Evolutionary conservation across 2,888 invertebrate species (phyloP), one percentile per base, ranked within the genome.

Genomic region (Lypha dubia): DNA sequence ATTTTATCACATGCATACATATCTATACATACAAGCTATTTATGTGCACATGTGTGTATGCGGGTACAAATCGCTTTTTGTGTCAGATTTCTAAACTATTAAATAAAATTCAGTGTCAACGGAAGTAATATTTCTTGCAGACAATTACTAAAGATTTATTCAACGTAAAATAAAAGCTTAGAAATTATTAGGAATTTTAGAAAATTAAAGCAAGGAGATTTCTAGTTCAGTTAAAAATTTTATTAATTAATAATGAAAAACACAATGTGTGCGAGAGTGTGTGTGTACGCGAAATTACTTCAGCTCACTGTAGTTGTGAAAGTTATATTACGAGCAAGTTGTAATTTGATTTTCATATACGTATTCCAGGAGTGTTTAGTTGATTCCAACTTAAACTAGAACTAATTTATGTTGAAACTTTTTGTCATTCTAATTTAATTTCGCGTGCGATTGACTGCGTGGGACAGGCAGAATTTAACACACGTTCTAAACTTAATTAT

Each of bases 111-210:
- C 90, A 90, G 89, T 89, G 90, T 88, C 90, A 90, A 88, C 89
- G 90, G 90, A 90, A 90, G 87, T 87, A 88, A 88, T 90, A 89
- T 89, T 90, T 90, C 88, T 83, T 70, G 77, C 51, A 83, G 63
- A 65, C 79, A 83, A 79, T 74, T 84, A 79, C 75, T 70, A 74
- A 77, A 84, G 84, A 80, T 68, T 77, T 68, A 63, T 46, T 32
- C 32, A 32, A 20, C n/a, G 41, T 35, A 53, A 35, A 49, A 67
- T 22, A 77, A 46, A 46, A 28, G 28, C 46, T 73, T 13, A 46
- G 11, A 11, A 5, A 68, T 17, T 13, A 65, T 58, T 53, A 41
- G 20, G 24, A 62, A 56, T 51, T 0, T 75, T 70, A 65, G 65
- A 71, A 67, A 44, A 32, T 20, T 49, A 44, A 79, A 58, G 62